Evolutionary conservation across 2,888 invertebrate genomes (phyloP).

Genomic region (Spilosoma lubricipeda): DNA sequence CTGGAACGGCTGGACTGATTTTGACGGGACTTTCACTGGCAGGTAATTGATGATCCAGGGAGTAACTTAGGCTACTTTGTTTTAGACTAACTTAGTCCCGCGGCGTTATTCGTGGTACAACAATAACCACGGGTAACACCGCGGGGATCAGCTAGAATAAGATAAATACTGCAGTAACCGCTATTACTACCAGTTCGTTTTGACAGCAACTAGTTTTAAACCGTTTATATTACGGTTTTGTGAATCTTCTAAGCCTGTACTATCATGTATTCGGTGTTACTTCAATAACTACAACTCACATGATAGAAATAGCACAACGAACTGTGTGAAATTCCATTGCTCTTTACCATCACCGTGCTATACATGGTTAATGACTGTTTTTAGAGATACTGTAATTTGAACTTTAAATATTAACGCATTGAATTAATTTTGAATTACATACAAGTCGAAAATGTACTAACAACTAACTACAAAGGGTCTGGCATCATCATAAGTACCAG

Average conservation of each 20-base stretch:
- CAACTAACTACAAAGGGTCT: background rate
- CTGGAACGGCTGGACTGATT: too few species aligned
- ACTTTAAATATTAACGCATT: background rate
- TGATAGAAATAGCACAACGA: conserved; percentile 14
- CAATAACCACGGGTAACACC: too few species aligned
- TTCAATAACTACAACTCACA: background rate
- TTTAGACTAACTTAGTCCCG: too few species aligned
- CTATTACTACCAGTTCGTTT: background rate
- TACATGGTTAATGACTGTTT: background rate
- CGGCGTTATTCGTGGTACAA: too few species aligned
- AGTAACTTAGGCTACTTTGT: too few species aligned
- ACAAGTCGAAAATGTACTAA: background rate
- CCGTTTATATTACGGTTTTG: background rate
- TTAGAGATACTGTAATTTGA: background rate
- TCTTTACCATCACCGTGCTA: conserved; percentile 7
- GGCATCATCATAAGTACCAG: background rate
- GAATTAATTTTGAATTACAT: background rate
- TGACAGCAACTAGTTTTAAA: background rate
- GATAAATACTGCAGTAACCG: background rate
- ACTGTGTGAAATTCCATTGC: conserved; percentile 12
- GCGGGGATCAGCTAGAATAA: too few species aligned
- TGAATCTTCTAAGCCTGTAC: background rate
- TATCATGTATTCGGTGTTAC: background rate
- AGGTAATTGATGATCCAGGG: too few species aligned
- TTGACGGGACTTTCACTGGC: too few species aligned